phyloP scores from a whole-genome alignment of 2,888 invertebrate genomes.

The Lepas anatifera region DNA sequence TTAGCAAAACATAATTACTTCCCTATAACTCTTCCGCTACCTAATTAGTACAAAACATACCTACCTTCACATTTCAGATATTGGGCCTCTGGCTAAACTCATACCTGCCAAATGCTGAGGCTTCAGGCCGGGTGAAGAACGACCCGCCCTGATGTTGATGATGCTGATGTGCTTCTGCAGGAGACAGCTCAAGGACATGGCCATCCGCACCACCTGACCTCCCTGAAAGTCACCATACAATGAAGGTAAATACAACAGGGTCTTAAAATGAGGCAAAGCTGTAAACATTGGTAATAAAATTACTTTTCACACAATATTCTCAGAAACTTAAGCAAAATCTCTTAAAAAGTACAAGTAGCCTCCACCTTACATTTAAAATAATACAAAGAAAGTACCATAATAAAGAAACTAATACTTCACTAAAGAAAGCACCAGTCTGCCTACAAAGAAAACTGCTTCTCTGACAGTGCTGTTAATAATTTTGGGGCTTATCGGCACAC shows the following conservation, averaged over 20 bases:
- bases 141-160: conserved; percentile 63
- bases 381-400: neutral
- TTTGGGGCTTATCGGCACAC: too few relatives aligned
- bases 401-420: too few relatives aligned
- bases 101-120: conserved; percentile 68
- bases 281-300: neutral
- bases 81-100: conserved; percentile 17
- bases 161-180: conserved; percentile 57
- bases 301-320: neutral
- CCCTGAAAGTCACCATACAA: conserved; percentile 46
- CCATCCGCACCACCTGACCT: conserved; percentile 76
- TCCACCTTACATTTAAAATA: neutral
- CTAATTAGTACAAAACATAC: neutral
- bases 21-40: too few relatives aligned
- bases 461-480: too few relatives aligned
- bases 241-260: neutral
- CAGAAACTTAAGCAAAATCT: neutral
- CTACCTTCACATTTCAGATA: neutral
- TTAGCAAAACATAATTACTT: neutral
- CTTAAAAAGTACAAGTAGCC: neutral
- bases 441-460: too few relatives aligned
- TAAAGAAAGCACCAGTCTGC: too few relatives aligned
- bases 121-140: conserved; percentile 68
- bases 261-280: neutral
- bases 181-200: conserved; percentile 65